A percentile compares a stretch with the other conserved stretches of the same genome.
These are phyloP conservation scores for Siniperca obscura DNA, from an alignment of 2,797 vertebrate species.

Conservation along the genomic window DNA sequence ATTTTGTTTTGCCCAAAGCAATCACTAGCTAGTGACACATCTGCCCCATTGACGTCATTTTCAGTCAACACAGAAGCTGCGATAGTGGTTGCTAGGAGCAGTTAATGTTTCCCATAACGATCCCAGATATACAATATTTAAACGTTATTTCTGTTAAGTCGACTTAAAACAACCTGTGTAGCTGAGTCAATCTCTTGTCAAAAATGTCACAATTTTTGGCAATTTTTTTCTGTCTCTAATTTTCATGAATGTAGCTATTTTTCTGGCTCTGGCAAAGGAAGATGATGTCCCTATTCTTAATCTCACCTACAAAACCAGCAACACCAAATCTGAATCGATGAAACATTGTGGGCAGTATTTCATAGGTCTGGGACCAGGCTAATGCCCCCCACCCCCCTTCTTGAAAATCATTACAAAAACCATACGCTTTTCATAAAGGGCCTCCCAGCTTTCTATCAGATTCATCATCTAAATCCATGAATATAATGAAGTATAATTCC, in stretches of 20 bases:
- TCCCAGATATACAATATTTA: no score
- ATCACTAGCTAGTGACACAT: not conserved
- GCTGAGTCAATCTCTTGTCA: not conserved
- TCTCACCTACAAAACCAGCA: not conserved
- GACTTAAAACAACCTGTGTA: not conserved
- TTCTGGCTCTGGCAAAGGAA: not conserved
- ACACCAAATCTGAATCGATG: not conserved
- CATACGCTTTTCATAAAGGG: no score
- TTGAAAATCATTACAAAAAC: no score
- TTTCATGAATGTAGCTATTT: no score
- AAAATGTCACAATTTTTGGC: not conserved
- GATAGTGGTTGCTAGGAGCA: not conserved
- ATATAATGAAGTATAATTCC: not conserved
- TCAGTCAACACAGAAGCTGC: not conserved
- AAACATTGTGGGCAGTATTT: no score
- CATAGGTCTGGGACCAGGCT: not conserved
- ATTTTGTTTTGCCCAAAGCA: not conserved
- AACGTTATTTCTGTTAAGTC: no score
- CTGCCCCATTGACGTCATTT: not conserved
- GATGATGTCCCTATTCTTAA: not conserved
- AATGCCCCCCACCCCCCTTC: no score
- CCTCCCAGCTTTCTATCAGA: no score
- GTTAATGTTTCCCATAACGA: not conserved
- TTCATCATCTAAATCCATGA: not conserved
- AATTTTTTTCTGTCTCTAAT: not conserved